Conservation (phyloP, 2,888 invertebrate species). For the Ceraclea dissimilis region DNA sequence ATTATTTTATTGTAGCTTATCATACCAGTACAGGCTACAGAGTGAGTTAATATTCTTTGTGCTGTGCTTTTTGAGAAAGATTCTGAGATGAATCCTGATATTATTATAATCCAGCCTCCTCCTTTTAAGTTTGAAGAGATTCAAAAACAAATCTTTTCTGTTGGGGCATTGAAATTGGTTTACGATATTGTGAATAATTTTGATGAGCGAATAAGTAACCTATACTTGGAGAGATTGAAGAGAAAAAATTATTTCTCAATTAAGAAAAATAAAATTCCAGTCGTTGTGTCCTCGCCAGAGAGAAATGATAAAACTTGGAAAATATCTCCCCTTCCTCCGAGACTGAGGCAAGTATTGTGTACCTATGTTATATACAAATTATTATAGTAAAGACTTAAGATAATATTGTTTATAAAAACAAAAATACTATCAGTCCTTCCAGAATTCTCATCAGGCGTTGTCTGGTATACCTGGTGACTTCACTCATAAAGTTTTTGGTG, state of each 20-base stretch:
- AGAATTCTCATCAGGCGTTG: no score
- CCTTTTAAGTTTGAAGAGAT: conserved; percentile 48
- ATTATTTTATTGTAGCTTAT: no score
- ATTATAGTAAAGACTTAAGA: neutral
- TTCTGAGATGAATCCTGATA: neutral
- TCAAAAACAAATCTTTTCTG: conserved; percentile 48
- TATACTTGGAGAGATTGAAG: conserved; percentile 39
- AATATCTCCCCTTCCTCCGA: conserved; percentile 48
- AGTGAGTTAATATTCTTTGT: no score
- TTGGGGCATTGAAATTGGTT: conserved; percentile 51
- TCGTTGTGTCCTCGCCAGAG: conserved; percentile 31
- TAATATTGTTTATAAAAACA: neutral
- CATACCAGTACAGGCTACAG: no score
- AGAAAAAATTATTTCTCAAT: conserved; percentile 35
- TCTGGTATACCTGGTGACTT: no score
- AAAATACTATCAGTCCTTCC: no score
- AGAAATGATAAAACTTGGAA: conserved; percentile 48
- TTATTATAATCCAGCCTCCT: conserved; percentile 39
- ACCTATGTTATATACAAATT: no score
- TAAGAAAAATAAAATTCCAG: conserved; percentile 12
- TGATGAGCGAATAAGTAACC: conserved; percentile 41
- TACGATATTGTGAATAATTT: conserved; percentile 45
- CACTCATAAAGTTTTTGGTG: neutral
- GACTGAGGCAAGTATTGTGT: conserved; percentile 39
- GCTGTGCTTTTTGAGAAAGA: no score